phyloP scores from a whole-genome alignment of 2,113 vertebrate species.

The Muscicapa adusta region DNA sequence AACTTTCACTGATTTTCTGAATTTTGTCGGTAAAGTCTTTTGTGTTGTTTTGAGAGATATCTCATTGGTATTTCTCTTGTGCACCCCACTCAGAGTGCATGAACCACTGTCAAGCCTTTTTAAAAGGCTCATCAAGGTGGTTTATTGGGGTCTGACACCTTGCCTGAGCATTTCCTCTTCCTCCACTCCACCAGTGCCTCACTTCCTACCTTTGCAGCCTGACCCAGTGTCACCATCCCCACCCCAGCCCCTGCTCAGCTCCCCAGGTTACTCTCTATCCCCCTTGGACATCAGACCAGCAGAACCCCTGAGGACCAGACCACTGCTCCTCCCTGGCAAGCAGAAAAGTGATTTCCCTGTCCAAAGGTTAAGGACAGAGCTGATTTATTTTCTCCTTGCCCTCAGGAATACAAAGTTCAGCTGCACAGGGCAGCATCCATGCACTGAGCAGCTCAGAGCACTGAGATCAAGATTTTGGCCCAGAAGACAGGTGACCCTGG shows the following conservation, averaged over 20 bases:
- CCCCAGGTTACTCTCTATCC: background rate
- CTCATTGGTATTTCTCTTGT: background rate
- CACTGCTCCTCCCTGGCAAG: background rate
- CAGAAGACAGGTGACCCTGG: background rate
- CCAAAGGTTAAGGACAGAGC: background rate
- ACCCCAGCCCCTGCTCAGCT: rapidly evolving
- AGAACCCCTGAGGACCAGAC: background rate
- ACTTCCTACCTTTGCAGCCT: background rate
- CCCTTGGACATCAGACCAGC: background rate
- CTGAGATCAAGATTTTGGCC: background rate
- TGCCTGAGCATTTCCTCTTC: background rate
- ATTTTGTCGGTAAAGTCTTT: background rate
- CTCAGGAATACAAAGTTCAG: background rate
- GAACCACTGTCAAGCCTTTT: background rate
- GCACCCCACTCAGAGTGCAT: background rate
- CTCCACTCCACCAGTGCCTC: background rate
- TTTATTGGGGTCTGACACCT: background rate
- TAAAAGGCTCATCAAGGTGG: background rate
- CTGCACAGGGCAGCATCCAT: background rate
- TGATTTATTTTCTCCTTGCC: background rate
- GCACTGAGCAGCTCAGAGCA: rapidly evolving
- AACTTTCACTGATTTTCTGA: background rate
- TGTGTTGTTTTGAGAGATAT: background rate
- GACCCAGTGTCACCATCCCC: background rate
- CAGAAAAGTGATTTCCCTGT: background rate